Base-by-base conservation (phyloP, 2,888 invertebrate species). In the Oegoconia quadripuncta region DNA sequence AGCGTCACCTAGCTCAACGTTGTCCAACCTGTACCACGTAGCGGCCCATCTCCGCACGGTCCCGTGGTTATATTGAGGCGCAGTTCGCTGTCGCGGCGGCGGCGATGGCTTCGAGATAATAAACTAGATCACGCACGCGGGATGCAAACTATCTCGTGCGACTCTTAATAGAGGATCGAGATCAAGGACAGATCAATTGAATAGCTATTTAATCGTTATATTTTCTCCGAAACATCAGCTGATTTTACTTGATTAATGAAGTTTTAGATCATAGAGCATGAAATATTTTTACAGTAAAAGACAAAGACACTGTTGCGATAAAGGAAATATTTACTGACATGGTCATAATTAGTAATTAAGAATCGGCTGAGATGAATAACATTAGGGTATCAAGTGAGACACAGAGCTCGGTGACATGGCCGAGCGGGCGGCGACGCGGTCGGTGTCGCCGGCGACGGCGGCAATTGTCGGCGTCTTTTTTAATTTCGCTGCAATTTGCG, bases 391-490 rank as follows among this genome's bases (percentile, higher is more conserved):
- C 16, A 18, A 25, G 3, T 13, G 18, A 17, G 28, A 13, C 14
- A 11, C 11, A 11, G 15, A 11, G 26, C 15, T 9, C 13, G 13
- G 13, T 5, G n/a, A 11, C 22, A n/a, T n/a, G 30, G 12, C 16
- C 9, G 15, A 16, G 30, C 18, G 15, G 20, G 20, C 7, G 16
- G 22, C n/a, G 18, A 17, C 48, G 42, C 30, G 35, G 43, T n/a
- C n/a, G n/a, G n/a, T n/a, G n/a, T n/a, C 31, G 31, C 50, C 52
- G 64, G 59, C 60, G 60, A 55, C 64, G 46, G 55, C 53, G 50
- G 40, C 56, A 65, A 65, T 63, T 67, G 67, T 47, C 65, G 65
- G 64, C 64, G 36, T 51, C 63, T 64, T 66, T 65, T 58, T 51
- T 59, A 63, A 64, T 63, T 63, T 55, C 55, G 44, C 30, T 28